Base-by-base conservation (phyloP, 2,113 vertebrate species). In the Nycticorax nycticorax region DNA sequence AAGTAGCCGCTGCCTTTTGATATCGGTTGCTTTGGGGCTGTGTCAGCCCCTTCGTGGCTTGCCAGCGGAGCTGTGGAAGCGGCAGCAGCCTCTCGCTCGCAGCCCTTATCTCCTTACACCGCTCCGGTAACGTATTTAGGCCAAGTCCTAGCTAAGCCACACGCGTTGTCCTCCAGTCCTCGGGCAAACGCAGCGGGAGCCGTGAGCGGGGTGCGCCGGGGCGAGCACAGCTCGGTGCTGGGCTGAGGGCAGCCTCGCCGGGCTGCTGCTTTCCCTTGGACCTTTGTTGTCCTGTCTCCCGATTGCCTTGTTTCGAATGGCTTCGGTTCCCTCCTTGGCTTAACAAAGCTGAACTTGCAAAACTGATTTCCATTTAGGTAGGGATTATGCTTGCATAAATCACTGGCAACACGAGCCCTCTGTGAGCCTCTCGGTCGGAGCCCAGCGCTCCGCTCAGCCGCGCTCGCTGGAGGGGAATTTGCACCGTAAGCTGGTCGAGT, bases 201-300 rank as follows among this genome's bases (percentile, higher is more conserved):
- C 4, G 3, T 1, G 20, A 63, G 66, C 64, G 23, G 48, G 7
- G 37, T 4, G 22, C 6, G 5, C 22, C 1, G 9, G 60, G 53
- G 17, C 4, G 33, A 28, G 26, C 53, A 1, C 52, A 35, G 37
- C 39, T 68, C 37, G 0, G 12, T 48, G 19, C 3, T 33, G 32
- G 64, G 57, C 74, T 10, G 37, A 30, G 53, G 60, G 23, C 41
- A 43, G 2, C 32, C 41, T n/a, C 35, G 11, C 19, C 6, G 37
- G 8, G 39, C 24, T 13, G 28, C 27, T 53, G 8, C 74, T 47
- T 73, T 14, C 62, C 52, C 59, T 12, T 10, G 66, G 8, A 26
- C 45, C 76, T 8, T 28, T 24, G 0, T 6, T 6, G 47, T 18
- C 45, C 24, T 1, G 4, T 14, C 12, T 30, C 52, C 82, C 4